A percentile compares a stretch with the other conserved stretches of the same genome.
Conservation (phyloP, 2,113 vertebrate genomes). For the Steatornis caripensis region DNA sequence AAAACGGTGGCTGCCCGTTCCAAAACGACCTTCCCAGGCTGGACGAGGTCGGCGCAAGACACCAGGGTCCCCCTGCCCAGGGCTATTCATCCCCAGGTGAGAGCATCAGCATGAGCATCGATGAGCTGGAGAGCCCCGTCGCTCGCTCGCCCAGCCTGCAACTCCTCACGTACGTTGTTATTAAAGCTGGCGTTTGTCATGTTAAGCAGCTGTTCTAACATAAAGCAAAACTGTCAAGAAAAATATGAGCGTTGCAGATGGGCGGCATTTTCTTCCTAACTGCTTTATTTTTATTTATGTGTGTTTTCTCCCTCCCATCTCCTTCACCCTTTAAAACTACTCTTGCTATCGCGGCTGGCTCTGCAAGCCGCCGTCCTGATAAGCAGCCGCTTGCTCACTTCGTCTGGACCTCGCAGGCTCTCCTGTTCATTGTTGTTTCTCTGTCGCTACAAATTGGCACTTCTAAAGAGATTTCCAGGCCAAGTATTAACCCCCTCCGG, state of each 20-base stretch:
- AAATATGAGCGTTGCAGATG: conserved; percentile 36
- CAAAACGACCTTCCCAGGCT: background rate
- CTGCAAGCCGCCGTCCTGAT: conserved; percentile 29
- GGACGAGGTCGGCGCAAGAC: background rate
- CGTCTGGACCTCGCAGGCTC: background rate
- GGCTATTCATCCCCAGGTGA: background rate
- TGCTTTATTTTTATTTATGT: conserved; percentile 44
- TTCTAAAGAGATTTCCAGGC: conserved; percentile 62
- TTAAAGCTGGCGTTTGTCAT: conserved; percentile 58
- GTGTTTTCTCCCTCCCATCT: background rate
- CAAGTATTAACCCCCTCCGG: conserved; percentile 57
- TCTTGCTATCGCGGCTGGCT: background rate
- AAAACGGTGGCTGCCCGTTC: rapidly evolving
- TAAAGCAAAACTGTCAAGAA: conserved; percentile 51
- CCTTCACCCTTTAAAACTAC: conserved; percentile 19
- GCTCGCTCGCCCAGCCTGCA: background rate
- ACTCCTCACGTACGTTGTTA: background rate
- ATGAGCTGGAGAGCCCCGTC: background rate
- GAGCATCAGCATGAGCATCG: background rate
- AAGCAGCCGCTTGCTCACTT: conserved; percentile 14
- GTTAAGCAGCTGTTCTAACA: conserved; percentile 67
- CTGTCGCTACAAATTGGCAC: conserved; percentile 52
- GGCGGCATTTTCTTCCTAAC: conserved; percentile 49
- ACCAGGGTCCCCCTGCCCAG: background rate
- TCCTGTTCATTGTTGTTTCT: conserved; percentile 43